phyloP scores from a whole-genome alignment of 1,140 invertebrate species.

The Bradynema listronoti region DNA sequence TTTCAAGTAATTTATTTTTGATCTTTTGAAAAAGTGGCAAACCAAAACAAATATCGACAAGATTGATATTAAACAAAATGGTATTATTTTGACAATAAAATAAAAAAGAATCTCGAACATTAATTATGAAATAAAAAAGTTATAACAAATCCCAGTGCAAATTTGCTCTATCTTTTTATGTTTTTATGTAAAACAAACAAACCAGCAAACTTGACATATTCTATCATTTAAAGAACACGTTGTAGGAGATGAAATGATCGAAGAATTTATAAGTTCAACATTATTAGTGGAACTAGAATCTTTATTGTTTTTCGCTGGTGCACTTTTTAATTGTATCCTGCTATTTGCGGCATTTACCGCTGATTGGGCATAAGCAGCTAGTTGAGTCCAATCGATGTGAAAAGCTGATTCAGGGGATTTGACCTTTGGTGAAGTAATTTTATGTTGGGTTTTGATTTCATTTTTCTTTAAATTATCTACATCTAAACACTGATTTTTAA shows the following conservation, averaged over 20 bases:
- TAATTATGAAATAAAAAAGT: not conserved
- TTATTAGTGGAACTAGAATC: not conserved
- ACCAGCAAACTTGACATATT: constrained; percentile 29
- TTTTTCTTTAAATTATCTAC: too few relatives aligned
- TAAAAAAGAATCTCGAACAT: not conserved
- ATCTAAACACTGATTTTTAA: too few relatives aligned
- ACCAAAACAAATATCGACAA: too few relatives aligned
- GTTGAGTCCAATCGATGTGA: not conserved
- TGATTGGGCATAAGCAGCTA: not conserved
- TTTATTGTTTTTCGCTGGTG: not conserved
- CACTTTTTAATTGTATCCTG: constrained; percentile 1
- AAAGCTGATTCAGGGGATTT: too few relatives aligned
- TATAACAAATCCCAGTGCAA: not conserved
- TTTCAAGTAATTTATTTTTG: too few relatives aligned
- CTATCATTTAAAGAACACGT: too few relatives aligned
- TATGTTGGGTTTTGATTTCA: constrained; percentile 1
- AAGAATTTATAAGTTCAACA: too few relatives aligned
- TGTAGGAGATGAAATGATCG: too few relatives aligned
- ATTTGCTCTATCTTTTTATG: not conserved
- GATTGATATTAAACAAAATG: not conserved
- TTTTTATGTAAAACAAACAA: constrained; percentile 13
- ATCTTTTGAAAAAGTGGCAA: too few relatives aligned
- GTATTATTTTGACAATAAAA: not conserved
- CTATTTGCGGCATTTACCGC: not conserved
- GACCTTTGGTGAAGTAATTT: too few relatives aligned